These are phyloP conservation scores for Sinocyclocheilus anophthalmus DNA, from an alignment of 2,113 vertebrate genomes.

Conservation along the genomic window DNA sequence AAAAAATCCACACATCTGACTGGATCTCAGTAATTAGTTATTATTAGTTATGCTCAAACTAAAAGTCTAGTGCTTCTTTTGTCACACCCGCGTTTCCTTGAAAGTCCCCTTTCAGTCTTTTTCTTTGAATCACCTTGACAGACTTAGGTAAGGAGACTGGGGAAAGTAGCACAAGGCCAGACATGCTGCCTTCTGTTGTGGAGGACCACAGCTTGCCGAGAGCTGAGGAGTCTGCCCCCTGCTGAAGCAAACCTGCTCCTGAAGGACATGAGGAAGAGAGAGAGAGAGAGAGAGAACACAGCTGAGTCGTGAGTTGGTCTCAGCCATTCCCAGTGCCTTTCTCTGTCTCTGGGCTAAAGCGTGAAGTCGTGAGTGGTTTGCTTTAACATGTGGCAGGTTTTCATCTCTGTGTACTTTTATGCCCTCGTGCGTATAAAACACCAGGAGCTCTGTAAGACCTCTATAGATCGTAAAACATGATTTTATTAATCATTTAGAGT, in stretches of 20 bases:
- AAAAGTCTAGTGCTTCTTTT: neutral
- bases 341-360: neutral
- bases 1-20: neutral
- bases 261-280: slow-evolving; percentile 48
- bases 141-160: slow-evolving; percentile 38
- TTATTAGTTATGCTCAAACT: slow-evolving; percentile 26
- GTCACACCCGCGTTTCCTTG: slow-evolving; percentile 16
- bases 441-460: neutral
- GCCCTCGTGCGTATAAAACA: neutral
- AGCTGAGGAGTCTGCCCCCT: slow-evolving; percentile 47
- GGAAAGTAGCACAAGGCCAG: slow-evolving; percentile 55
- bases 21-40: slow-evolving; percentile 27
- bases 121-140: slow-evolving; percentile 54
- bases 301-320: neutral
- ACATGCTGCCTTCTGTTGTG: slow-evolving; percentile 54
- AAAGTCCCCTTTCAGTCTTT: slow-evolving; percentile 6
- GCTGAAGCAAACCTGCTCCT: slow-evolving; percentile 56
- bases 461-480: neutral
- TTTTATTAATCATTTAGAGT: neutral
- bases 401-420: neutral
- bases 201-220: slow-evolving; percentile 53
- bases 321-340: neutral
- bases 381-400: neutral
- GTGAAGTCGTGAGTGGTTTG: neutral
- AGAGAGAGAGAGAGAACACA: neutral